Evolutionary conservation across 2,113 vertebrate species (phyloP).

Genomic region (Dipodomys spectabilis): DNA sequence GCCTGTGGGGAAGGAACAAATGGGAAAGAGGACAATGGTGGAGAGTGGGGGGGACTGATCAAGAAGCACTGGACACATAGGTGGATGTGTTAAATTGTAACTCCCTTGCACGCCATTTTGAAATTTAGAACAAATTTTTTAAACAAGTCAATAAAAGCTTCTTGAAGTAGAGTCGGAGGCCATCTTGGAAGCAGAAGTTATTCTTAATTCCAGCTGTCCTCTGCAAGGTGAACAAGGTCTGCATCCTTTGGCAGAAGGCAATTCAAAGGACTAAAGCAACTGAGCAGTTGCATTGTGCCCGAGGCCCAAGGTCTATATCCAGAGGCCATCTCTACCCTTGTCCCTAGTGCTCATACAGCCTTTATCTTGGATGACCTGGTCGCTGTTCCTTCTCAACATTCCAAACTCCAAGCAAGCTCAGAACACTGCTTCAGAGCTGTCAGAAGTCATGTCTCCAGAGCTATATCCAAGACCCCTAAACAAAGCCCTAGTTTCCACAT

Average conservation of each 20-base stretch:
- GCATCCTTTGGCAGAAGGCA: background rate
- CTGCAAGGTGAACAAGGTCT: background rate
- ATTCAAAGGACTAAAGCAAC: background rate
- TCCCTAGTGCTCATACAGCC: background rate
- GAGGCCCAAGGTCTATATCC: background rate
- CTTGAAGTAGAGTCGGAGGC: background rate
- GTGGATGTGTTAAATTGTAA: no score
- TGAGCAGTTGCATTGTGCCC: background rate
- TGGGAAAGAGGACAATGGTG: no score
- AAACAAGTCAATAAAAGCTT: background rate
- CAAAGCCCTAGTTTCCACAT: background rate
- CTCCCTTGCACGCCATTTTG: no score
- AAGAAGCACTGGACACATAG: no score
- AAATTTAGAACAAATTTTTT: no score
- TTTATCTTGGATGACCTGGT: background rate
- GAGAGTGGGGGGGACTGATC: no score
- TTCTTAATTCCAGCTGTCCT: background rate
- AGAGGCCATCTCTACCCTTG: background rate
- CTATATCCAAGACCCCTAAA: background rate
- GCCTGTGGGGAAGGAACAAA: no score
- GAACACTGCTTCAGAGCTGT: background rate
- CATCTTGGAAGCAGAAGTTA: background rate
- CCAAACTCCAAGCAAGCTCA: no score
- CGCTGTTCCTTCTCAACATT: background rate
- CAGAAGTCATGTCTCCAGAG: no score